These are phyloP conservation scores for Bombus waltoni DNA, from an alignment of 1,140 invertebrate species.

Conservation along the genomic window DNA sequence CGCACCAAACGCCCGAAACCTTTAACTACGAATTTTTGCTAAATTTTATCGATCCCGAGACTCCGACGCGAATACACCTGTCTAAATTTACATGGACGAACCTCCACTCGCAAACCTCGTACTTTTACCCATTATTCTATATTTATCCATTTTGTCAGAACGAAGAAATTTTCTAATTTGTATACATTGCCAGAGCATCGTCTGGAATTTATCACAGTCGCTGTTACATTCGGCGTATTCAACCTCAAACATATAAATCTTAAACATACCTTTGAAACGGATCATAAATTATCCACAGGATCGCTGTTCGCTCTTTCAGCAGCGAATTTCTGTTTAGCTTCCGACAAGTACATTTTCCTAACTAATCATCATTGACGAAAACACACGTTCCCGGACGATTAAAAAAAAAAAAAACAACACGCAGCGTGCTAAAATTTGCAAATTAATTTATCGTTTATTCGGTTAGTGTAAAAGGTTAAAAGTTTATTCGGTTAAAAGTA, in stretches of 20 bases:
- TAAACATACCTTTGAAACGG: too few relatives aligned
- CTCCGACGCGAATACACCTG: neutral
- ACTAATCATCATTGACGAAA: neutral
- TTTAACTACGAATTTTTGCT: neutral
- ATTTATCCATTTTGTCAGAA: neutral
- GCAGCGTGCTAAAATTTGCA: neutral
- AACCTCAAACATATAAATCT: neutral
- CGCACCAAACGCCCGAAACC: neutral
- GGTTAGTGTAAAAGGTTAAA: too few relatives aligned
- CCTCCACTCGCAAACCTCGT: neutral
- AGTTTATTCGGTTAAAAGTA: neutral
- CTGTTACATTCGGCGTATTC: neutral
- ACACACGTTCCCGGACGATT: neutral
- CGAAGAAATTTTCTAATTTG: neutral
- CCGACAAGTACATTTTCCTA: neutral
- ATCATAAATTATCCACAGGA: neutral
- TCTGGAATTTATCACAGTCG: neutral
- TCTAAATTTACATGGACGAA: neutral
- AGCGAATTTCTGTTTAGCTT: neutral
- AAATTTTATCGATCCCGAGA: neutral
- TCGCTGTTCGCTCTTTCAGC: too few relatives aligned
- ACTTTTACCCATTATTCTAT: too few relatives aligned
- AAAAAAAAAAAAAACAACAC: neutral
- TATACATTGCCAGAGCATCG: neutral
- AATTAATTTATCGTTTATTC: neutral